Evolutionary conservation across 35 echinoderm and acorn worm species (phyloP).

Genomic region (Patiria miniata): DNA sequence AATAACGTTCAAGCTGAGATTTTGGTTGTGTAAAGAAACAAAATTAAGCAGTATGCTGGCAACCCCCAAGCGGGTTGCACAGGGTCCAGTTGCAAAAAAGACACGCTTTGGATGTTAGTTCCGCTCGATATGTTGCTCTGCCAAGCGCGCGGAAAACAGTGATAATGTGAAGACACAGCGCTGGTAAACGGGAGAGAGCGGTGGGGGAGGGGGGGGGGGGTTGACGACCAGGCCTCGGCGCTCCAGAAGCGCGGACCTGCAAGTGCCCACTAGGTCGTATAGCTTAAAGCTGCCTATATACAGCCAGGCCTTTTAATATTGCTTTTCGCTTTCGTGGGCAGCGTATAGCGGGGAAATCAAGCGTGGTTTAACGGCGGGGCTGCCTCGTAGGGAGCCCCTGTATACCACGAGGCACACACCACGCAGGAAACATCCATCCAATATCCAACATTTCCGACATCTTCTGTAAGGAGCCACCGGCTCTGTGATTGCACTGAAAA

Average conservation of each 20-base stretch:
- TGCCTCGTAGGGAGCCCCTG: neutral
- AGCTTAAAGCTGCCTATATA: neutral
- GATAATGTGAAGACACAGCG: slow-evolving; percentile 7
- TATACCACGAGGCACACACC: too few species aligned
- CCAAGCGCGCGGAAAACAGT: slow-evolving; percentile 21
- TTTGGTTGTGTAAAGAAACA: too few species aligned
- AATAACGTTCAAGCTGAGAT: too few species aligned
- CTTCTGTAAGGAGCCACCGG: too few species aligned
- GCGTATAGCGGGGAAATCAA: neutral
- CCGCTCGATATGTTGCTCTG: slow-evolving; percentile 10
- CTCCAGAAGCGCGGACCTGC: neutral
- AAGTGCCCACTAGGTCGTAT: neutral
- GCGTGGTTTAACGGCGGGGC: slow-evolving; percentile 7
- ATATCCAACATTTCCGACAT: neutral
- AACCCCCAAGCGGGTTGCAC: too few species aligned
- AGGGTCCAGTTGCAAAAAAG: neutral
- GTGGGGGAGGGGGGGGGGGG: neutral
- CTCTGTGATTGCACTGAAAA: too few species aligned
- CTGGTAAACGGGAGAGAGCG: too few species aligned
- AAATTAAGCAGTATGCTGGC: too few species aligned
- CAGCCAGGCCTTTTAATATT: neutral
- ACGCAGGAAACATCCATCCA: slow-evolving; percentile 8
- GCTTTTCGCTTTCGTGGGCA: slow-evolving; percentile 1
- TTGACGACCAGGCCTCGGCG: neutral
- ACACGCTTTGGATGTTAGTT: slow-evolving; percentile 22